phyloP scores from a whole-genome alignment of 2,113 vertebrate species.

The Syrmaticus mikado region DNA sequence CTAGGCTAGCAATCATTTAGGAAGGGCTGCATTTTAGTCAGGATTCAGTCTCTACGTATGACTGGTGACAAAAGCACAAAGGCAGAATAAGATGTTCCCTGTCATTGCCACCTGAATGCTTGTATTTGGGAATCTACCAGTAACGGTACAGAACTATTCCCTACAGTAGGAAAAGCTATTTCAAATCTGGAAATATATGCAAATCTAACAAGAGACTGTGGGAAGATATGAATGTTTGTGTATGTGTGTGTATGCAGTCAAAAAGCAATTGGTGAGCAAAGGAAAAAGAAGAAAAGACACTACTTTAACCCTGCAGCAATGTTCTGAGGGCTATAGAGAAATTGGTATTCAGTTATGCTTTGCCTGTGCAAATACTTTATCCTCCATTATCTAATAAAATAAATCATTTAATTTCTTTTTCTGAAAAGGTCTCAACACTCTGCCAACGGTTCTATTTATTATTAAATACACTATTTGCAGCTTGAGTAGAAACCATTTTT shows the following conservation, averaged over 20 bases:
- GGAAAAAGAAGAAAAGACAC: not conserved
- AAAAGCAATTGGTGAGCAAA: not conserved
- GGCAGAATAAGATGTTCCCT: not conserved
- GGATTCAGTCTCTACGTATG: not conserved
- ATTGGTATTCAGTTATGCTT: not conserved
- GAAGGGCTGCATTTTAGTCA: not conserved
- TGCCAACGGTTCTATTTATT: not conserved
- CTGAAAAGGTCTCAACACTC: not conserved
- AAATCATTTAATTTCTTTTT: conserved; percentile 17
- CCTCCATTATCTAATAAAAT: not conserved
- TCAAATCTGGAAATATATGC: not conserved
- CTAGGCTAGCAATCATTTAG: not conserved
- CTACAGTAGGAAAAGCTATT: not conserved
- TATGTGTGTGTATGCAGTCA: not conserved
- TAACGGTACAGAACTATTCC: not conserved
- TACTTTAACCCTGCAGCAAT: not conserved
- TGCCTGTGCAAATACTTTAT: not conserved
- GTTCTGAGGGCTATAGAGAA: not conserved
- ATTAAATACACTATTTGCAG: not conserved
- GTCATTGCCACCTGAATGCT: not conserved
- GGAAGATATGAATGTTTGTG: too few relatives aligned
- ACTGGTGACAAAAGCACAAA: not conserved
- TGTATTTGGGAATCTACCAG: not conserved
- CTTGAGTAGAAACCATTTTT: not conserved
- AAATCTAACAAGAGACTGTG: not conserved